Conservation (phyloP, 1,140 invertebrate species). For the Formica selysi region DNA sequence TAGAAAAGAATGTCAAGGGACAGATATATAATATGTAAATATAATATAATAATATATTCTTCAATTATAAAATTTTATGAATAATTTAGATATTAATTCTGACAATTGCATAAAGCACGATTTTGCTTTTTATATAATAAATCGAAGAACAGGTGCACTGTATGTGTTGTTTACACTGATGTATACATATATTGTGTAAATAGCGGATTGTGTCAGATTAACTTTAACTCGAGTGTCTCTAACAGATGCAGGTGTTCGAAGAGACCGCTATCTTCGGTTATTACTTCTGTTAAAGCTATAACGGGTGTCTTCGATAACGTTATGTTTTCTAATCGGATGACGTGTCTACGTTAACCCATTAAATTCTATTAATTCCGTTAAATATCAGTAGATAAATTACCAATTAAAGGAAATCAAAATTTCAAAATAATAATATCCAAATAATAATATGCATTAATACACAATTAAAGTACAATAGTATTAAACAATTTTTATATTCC, state of each 20-base stretch:
- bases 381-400: not conserved
- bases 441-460: not conserved
- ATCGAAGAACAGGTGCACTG: not conserved
- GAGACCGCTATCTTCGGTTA: conserved; percentile 40
- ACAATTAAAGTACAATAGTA: not conserved
- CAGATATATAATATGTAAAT: not conserved
- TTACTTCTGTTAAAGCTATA: conserved; percentile 29
- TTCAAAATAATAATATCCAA: not conserved
- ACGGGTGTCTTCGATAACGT: conserved; percentile 34
- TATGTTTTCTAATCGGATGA: not conserved
- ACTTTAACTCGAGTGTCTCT: conserved; percentile 16
- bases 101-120: not conserved
- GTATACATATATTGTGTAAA: not conserved
- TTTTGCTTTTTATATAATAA: not conserved
- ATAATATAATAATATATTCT: not conserved
- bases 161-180: not conserved
- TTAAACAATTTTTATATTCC: not conserved
- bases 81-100: not conserved
- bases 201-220: conserved; percentile 35
- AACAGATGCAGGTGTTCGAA: conserved; percentile 35
- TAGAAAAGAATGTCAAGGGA: no score
- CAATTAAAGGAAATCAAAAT: not conserved
- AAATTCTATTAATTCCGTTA: not conserved
- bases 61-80: not conserved
- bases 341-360: not conserved